These are phyloP conservation scores for Epirrhoe alternata DNA, from an alignment of 2,888 invertebrate species.

Conservation along the genomic window DNA sequence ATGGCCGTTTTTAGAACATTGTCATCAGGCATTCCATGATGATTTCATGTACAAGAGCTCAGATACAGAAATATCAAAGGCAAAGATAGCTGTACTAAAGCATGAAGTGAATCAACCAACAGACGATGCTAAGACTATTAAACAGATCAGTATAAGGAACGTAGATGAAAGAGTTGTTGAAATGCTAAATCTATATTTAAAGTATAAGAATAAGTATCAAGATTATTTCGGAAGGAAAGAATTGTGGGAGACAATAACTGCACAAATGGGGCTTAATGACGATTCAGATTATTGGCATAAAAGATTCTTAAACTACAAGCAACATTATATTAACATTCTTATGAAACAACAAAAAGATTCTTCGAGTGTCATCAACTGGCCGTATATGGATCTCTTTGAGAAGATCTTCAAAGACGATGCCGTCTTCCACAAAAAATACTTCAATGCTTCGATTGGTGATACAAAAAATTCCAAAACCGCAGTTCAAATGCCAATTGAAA, in stretches of 20 bases:
- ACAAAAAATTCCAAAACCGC: neutral
- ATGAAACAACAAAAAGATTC: conserved; percentile 59
- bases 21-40: conserved; percentile 72
- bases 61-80: conserved; percentile 6
- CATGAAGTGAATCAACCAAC: conserved; percentile 32
- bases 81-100: conserved; percentile 26
- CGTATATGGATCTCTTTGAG: conserved; percentile 71
- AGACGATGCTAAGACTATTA: conserved; percentile 46
- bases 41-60: conserved; percentile 41
- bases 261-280: conserved; percentile 65
- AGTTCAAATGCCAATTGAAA: conserved; percentile 1
- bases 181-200: conserved; percentile 69
- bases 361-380: conserved; percentile 63
- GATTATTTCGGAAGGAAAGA: conserved; percentile 58
- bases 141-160: conserved; percentile 41
- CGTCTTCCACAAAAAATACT: conserved; percentile 64
- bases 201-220: conserved; percentile 63
- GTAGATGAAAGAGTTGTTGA: conserved; percentile 65
- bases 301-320: conserved; percentile 74
- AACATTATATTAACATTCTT: conserved; percentile 70
- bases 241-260: conserved; percentile 73
- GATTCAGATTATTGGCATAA: conserved; percentile 76
- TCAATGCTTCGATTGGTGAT: conserved; percentile 23
- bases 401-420: conserved; percentile 68
- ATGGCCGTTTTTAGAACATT: conserved; percentile 67